Conservation (phyloP, 1,140 invertebrate genomes). For the Drosophila simulans region DNA sequence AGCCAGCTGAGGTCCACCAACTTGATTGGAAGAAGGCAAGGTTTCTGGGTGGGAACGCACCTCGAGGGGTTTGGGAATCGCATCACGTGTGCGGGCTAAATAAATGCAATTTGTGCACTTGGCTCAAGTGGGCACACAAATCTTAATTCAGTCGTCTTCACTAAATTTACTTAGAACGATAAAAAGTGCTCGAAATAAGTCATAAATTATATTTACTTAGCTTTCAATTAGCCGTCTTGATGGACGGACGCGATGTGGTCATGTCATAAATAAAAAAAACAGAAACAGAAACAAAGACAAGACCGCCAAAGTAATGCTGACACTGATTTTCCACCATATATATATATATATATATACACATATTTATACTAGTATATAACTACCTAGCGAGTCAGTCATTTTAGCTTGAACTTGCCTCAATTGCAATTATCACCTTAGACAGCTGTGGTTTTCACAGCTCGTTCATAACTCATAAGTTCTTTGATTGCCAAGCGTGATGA, state of each 20-base stretch:
- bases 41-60: conserved; percentile 3
- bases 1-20: conserved; percentile 47
- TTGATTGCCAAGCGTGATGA: conserved; percentile 26
- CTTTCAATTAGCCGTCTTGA: conserved; percentile 48
- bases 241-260: conserved; percentile 23
- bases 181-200: conserved; percentile 39
- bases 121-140: conserved; percentile 69
- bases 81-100: conserved; percentile 57
- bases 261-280: conserved; percentile 43
- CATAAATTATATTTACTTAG: conserved; percentile 80
- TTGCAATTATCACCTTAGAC: conserved; percentile 26
- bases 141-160: conserved; percentile 66
- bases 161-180: conserved; percentile 61
- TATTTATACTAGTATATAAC: too few species aligned
- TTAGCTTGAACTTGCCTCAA: conserved; percentile 52
- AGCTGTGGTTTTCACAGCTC: conserved; percentile 11
- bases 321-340: conserved; percentile 43
- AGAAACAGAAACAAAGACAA: conserved; percentile 48
- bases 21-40: conserved; percentile 12
- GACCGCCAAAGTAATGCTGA: conserved; percentile 51
- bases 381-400: conserved; percentile 7
- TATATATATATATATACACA: background rate
- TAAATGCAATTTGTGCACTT: conserved; percentile 75
- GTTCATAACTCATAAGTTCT: conserved; percentile 39
- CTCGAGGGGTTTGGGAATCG: conserved; percentile 29